Conservation (phyloP, 30 jellyfish, hydroid and myxozoan genomes). For the Kudoa iwatai region DNA sequence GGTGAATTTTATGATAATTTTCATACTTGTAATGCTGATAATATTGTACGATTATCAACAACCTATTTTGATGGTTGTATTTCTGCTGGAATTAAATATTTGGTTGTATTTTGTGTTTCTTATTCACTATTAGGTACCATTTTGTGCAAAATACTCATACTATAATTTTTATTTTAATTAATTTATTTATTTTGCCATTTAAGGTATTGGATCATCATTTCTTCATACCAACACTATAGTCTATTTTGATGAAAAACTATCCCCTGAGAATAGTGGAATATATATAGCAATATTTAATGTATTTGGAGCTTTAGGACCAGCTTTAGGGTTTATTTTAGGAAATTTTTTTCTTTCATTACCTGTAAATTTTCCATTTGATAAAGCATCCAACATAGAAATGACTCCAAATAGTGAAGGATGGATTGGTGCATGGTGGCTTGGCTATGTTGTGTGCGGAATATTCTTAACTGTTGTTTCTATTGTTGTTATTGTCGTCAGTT, state of each 20-base stretch:
- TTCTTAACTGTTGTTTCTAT: too few relatives aligned
- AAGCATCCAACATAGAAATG: not conserved
- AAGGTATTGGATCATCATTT: conserved; percentile 82
- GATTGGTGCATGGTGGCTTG: conserved; percentile 1
- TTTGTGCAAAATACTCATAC: too few relatives aligned
- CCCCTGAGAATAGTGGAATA: conserved; percentile 27
- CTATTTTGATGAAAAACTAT: conserved; percentile 31
- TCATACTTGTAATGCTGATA: too few relatives aligned
- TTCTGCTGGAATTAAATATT: conserved; percentile 1
- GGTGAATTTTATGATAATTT: too few relatives aligned
- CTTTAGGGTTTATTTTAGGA: conserved; percentile 11
- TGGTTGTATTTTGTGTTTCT: conserved; percentile 12
- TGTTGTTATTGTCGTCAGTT: too few relatives aligned
- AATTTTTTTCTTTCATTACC: not conserved
- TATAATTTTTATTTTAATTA: too few relatives aligned
- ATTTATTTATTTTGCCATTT: too few relatives aligned
- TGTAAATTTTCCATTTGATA: not conserved
- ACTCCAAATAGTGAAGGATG: not conserved
- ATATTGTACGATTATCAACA: too few relatives aligned
- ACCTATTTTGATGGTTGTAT: too few relatives aligned
- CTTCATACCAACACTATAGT: conserved; percentile 40
- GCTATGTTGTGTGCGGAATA: not conserved
- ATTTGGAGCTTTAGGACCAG: conserved; percentile 75
- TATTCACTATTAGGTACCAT: conserved; percentile 9
- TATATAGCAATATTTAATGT: conserved; percentile 30